Conservation (phyloP, 2,113 vertebrate genomes). For the Xyrauchen texanus region DNA sequence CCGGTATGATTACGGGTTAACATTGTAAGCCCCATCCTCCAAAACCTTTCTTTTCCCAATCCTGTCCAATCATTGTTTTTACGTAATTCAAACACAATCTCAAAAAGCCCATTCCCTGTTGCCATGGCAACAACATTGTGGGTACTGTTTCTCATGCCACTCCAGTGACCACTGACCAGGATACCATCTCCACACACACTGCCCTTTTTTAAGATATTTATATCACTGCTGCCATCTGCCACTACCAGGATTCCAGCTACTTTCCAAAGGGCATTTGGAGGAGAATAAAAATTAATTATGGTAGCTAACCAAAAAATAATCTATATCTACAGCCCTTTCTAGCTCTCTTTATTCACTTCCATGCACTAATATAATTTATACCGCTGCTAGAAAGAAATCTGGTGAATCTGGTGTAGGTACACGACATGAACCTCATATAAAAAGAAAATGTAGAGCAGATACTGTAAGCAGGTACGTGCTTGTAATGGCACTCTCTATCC, state of each 20-base stretch:
- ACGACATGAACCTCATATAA: background rate
- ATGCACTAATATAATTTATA: too few relatives aligned
- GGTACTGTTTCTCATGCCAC: constrained; percentile 27
- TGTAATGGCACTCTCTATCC: constrained; percentile 66
- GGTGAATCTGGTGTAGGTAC: background rate
- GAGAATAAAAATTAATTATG: background rate
- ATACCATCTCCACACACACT: background rate
- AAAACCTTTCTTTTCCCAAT: background rate
- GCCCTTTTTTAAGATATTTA: constrained; percentile 23
- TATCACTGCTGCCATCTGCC: constrained; percentile 35
- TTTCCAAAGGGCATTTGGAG: constrained; percentile 1
- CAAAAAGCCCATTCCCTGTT: constrained; percentile 33
- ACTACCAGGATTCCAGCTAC: constrained; percentile 21
- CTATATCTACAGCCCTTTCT: background rate
- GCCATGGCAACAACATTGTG: constrained; percentile 39
- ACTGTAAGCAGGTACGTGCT: background rate
- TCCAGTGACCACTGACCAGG: constrained; percentile 22
- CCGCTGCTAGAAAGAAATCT: background rate
- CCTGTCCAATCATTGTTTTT: background rate
- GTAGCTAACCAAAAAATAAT: background rate
- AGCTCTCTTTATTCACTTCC: too few relatives aligned
- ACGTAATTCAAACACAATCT: constrained; percentile 1
- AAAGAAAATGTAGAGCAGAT: background rate
- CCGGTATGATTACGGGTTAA: background rate
- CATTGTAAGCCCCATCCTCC: background rate